phyloP scores from a whole-genome alignment of 2,888 invertebrate species.

The Acanthococcus lagerstroemiae region DNA sequence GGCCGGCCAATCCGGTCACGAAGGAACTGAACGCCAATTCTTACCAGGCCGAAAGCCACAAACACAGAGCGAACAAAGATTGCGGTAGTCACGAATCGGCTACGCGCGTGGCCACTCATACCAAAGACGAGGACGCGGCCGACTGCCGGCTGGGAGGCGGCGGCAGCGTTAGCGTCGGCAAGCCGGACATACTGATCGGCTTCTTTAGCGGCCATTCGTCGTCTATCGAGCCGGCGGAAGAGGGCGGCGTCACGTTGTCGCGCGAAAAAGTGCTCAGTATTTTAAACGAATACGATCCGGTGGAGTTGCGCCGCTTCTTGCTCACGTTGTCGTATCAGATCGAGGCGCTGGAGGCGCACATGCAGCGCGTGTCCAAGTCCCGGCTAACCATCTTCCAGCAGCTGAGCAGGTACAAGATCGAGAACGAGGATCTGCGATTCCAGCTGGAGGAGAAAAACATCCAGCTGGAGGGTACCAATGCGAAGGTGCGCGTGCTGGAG shows the following conservation, averaged over 20 bases:
- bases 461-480: conserved; percentile 71
- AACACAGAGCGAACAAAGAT: neutral
- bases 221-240: neutral
- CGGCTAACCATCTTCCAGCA: conserved; percentile 56
- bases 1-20: conserved; percentile 33
- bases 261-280: conserved; percentile 71
- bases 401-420: conserved; percentile 62
- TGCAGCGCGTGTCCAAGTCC: conserved; percentile 58
- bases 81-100: neutral
- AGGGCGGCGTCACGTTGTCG: conserved; percentile 52
- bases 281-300: conserved; percentile 66
- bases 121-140: neutral
- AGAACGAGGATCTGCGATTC: conserved; percentile 71
- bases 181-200: conserved; percentile 17
- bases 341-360: conserved; percentile 65
- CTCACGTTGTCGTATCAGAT: conserved; percentile 62
- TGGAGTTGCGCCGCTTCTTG: conserved; percentile 74
- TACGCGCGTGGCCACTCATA: neutral
- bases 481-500: conserved; percentile 63
- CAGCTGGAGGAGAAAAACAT: conserved; percentile 76
- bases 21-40: conserved; percentile 29
- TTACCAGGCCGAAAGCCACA: neutral
- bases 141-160: neutral
- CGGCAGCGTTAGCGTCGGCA: conserved; percentile 1
- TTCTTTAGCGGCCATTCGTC: conserved; percentile 20